Conservation (phyloP, 1,140 invertebrate species). For the Bombus huntii region DNA sequence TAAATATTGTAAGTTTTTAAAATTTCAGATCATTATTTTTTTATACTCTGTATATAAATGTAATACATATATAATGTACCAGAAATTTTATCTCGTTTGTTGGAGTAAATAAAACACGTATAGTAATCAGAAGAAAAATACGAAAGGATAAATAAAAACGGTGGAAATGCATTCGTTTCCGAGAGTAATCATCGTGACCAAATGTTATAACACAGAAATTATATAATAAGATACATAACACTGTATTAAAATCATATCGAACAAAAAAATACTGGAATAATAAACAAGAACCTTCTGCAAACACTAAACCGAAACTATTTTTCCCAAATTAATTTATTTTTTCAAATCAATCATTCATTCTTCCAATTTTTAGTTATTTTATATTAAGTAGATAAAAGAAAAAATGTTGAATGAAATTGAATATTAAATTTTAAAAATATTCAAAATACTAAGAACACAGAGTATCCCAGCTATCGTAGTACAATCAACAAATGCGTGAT, state of each 20-base stretch:
- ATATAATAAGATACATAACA: neutral
- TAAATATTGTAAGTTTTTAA: too few species aligned
- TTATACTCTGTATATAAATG: neutral
- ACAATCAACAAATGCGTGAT: too few species aligned
- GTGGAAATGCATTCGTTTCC: slow-evolving; percentile 27
- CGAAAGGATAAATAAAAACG: too few species aligned
- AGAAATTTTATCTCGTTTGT: neutral
- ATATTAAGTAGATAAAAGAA: neutral
- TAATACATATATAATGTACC: neutral
- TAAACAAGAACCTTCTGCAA: neutral
- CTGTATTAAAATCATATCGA: neutral
- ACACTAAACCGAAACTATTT: neutral
- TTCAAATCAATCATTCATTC: too few species aligned
- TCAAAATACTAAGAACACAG: neutral
- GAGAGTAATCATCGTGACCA: neutral
- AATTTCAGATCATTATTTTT: neutral
- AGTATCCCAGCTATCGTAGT: too few species aligned
- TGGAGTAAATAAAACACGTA: neutral
- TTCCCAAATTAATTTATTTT: too few species aligned
- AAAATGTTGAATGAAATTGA: neutral
- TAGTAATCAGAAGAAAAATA: neutral
- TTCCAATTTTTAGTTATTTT: too few species aligned
- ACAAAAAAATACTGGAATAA: neutral
- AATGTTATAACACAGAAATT: neutral
- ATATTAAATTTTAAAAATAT: neutral